Conservation (phyloP, 2,113 vertebrate species). For the Chloebia gouldiae region DNA sequence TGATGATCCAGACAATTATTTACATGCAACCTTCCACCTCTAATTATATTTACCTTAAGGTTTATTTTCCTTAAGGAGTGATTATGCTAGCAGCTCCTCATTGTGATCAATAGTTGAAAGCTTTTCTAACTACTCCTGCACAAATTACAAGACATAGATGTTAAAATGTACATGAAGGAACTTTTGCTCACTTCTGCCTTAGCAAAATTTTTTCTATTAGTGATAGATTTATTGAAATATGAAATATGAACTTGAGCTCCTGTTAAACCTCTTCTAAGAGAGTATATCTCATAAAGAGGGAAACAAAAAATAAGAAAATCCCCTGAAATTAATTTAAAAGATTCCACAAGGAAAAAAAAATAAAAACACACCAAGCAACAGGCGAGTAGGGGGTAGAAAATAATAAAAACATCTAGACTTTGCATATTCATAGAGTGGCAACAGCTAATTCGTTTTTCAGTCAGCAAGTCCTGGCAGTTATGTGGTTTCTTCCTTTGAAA, state of each 20-base stretch:
- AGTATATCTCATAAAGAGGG: neutral
- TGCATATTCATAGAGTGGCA: neutral
- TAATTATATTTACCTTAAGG: neutral
- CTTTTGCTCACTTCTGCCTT: neutral
- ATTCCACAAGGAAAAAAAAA: neutral
- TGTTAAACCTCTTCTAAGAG: neutral
- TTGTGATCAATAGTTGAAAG: neutral
- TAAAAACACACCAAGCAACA: neutral
- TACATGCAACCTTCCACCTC: neutral
- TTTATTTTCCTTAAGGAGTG: neutral
- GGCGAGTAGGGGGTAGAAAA: neutral
- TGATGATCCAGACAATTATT: neutral
- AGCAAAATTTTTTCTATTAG: neutral
- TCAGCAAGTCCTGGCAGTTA: neutral
- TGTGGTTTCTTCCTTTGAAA: neutral
- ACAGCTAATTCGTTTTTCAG: neutral
- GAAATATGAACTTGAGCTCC: neutral
- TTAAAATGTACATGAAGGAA: neutral
- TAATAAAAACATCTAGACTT: neutral
- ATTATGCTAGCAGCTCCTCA: neutral
- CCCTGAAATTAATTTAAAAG: neutral
- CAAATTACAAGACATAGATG: neutral
- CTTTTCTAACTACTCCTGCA: neutral
- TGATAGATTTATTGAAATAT: neutral
- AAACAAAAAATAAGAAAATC: neutral